A percentile compares a stretch with the other conserved stretches of the same genome.
Evolutionary conservation across 2,797 vertebrate species (phyloP).

Genomic region (Carcharodon carcharias): DNA sequence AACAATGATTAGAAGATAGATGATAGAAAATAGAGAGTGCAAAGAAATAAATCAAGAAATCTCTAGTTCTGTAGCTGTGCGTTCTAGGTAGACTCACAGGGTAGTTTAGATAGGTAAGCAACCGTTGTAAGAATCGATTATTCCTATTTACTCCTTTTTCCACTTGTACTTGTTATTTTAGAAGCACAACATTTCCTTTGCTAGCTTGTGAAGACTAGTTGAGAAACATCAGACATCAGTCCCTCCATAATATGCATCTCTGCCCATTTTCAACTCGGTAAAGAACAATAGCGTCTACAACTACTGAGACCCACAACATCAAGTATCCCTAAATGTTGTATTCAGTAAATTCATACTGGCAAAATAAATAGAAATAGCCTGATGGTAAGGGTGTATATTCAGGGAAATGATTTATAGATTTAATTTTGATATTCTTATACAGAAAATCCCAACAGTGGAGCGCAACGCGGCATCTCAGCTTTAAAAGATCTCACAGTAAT

Average conservation of each 20-base stretch:
- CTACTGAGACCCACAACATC: neutral
- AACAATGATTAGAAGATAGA: conserved; percentile 34
- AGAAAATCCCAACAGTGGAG: conserved; percentile 17
- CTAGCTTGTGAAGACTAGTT: neutral
- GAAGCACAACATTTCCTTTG: neutral
- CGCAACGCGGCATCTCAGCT: conserved; percentile 28
- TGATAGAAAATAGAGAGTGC: neutral
- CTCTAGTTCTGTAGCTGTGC: neutral
- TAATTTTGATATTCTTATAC: conserved; percentile 30
- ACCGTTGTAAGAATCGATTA: neutral
- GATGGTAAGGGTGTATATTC: neutral
- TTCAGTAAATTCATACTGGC: neutral
- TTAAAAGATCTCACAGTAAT: conserved; percentile 28
- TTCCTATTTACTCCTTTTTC: neutral
- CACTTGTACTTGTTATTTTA: neutral
- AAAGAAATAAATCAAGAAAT: conserved; percentile 25
- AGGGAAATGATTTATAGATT: conserved; percentile 37
- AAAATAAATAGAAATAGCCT: neutral
- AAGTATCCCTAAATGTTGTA: neutral
- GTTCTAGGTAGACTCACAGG: neutral
- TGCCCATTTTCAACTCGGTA: conserved; percentile 15
- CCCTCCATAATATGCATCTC: conserved; percentile 6
- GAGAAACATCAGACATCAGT: conserved; percentile 26
- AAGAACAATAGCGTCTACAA: conserved; percentile 31
- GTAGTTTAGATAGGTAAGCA: neutral